These are phyloP conservation scores for Andricus curvator DNA, from an alignment of 2,888 invertebrate genomes.

Conservation along the genomic window DNA sequence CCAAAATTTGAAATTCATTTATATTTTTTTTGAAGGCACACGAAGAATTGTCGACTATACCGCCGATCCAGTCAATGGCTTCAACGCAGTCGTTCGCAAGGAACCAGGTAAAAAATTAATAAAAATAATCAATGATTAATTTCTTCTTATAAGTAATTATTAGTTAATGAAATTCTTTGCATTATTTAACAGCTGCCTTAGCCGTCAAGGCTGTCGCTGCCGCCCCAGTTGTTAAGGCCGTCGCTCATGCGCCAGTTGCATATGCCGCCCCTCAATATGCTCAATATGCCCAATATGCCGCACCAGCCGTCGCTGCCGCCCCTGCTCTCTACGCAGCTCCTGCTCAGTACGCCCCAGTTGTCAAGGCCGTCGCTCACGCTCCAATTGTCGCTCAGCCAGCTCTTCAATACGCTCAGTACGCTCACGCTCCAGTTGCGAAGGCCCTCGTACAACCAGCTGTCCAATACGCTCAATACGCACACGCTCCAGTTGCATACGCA, in stretches of 20 bases:
- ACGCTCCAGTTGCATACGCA: conserved; percentile 27
- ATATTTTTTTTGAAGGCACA: conserved; percentile 42
- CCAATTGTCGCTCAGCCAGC: too few species aligned
- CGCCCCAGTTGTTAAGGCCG: conserved; percentile 57
- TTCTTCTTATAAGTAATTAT: too few species aligned
- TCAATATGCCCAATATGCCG: conserved; percentile 63
- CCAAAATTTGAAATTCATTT: too few species aligned
- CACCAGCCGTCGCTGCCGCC: conserved; percentile 57
- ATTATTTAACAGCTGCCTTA: too few species aligned
- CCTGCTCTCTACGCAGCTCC: too few species aligned
- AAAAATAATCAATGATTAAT: too few species aligned
- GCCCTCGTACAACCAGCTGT: background rate
- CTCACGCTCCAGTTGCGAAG: conserved; percentile 71
- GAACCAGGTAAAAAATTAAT: conserved; percentile 50
- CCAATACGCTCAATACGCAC: background rate
- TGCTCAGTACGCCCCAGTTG: conserved; percentile 44
- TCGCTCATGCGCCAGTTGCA: conserved; percentile 62
- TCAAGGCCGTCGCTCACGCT: conserved; percentile 67
- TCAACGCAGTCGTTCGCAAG: conserved; percentile 52
- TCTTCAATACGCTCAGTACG: conserved; percentile 44
- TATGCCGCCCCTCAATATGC: too few species aligned
- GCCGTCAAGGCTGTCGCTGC: too few species aligned
- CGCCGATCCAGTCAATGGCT: conserved; percentile 62
- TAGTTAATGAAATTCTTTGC: too few species aligned
- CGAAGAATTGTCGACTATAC: conserved; percentile 64